Evolutionary conservation across 2,113 vertebrate genomes (phyloP).

Genomic region (Redunca redunca): DNA sequence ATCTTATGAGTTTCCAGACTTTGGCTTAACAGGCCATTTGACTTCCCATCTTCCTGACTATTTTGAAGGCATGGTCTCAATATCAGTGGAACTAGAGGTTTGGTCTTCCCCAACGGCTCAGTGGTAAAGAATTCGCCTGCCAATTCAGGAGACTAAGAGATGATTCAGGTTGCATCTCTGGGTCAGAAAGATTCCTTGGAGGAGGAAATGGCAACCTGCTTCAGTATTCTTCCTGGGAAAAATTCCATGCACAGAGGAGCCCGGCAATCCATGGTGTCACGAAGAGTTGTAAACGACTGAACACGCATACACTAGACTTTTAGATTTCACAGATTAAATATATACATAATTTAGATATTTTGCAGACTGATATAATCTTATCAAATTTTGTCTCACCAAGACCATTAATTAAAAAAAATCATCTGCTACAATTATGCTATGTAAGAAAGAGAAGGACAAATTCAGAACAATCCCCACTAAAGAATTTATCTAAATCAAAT

Average conservation of each 20-base stretch:
- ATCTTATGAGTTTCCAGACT: not conserved
- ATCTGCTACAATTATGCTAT: not conserved
- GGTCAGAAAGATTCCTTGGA: not conserved
- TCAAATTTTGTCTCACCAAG: not conserved
- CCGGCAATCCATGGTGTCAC: not conserved
- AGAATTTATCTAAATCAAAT: not conserved
- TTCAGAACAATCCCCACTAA: not conserved
- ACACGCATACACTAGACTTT: not conserved
- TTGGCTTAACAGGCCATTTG: not conserved
- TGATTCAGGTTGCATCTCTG: not conserved
- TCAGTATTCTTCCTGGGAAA: not conserved
- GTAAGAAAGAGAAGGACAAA: not conserved
- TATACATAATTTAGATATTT: not conserved
- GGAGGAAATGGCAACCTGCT: not conserved
- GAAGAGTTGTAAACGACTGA: not conserved
- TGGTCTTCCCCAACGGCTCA: not conserved
- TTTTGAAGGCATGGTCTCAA: not conserved
- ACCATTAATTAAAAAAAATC: not conserved
- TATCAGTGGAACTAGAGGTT: not conserved
- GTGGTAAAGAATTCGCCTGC: not conserved
- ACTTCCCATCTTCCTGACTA: not conserved
- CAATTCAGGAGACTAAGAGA: not conserved
- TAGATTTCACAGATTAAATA: not conserved
- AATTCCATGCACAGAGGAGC: not conserved
- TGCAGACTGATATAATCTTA: not conserved